Conservation (phyloP, 2,888 invertebrate species). For the Hedya salicella region DNA sequence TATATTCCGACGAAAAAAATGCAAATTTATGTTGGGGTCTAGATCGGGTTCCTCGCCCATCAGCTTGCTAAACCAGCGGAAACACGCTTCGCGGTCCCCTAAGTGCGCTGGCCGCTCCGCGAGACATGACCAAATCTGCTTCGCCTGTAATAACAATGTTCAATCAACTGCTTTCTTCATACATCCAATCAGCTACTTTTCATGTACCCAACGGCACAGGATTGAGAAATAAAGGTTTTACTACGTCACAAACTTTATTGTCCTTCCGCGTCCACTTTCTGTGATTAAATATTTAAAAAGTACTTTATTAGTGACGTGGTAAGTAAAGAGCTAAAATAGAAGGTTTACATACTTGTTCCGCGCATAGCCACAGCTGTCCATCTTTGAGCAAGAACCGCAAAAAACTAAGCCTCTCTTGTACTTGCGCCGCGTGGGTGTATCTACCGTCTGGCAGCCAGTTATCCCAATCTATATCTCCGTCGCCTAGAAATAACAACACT, state of each 20-base stretch:
- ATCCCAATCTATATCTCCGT: conserved; percentile 91
- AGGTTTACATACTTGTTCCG: conserved; percentile 95
- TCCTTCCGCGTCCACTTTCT: too few relatives aligned
- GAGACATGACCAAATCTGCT: conserved; percentile 98
- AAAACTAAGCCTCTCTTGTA: conserved; percentile 97
- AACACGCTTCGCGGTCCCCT: conserved; percentile 97
- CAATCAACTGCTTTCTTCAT: too few relatives aligned
- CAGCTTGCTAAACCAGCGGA: conserved; percentile 98
- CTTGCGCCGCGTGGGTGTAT: conserved; percentile 96
- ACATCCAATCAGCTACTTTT: too few relatives aligned
- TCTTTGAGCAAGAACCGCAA: conserved; percentile 96
- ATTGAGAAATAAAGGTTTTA: too few relatives aligned
- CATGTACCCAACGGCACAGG: too few relatives aligned
- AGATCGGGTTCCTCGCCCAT: conserved; percentile 99
- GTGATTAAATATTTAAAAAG: too few relatives aligned
- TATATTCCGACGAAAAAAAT: conserved; percentile 98
- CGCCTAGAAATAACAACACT: conserved; percentile 77
- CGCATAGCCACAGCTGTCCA: conserved; percentile 98
- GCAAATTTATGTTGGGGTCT: conserved; percentile 97
- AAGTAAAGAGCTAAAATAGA: neutral
- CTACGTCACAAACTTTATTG: too few relatives aligned
- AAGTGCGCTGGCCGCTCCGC: conserved; percentile 97
- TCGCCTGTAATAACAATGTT: conserved; percentile 86
- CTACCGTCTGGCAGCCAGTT: conserved; percentile 93
- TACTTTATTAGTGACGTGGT: neutral